Percentiles rank a stretch among this genome's conserved stretches.
Evolutionary conservation across 2,888 invertebrate genomes (phyloP).

Genomic region (Rhamphomyia laevipes): DNA sequence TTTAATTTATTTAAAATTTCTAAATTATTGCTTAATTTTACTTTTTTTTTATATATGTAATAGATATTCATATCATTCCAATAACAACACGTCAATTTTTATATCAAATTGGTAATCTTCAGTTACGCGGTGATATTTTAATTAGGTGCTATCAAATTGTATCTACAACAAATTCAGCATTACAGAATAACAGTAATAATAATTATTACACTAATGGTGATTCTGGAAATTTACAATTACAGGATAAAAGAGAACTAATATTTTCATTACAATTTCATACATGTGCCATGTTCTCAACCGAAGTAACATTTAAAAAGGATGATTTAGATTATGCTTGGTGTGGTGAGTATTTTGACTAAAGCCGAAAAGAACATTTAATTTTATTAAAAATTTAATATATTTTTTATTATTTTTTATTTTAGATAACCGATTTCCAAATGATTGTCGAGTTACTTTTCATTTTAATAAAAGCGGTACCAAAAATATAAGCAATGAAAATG

Average conservation of each 20-base stretch:
- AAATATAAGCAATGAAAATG: constrained; percentile 10
- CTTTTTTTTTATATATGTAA: not conserved
- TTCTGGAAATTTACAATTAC: constrained; percentile 17
- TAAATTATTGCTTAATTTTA: not conserved
- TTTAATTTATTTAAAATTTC: constrained; percentile 3
- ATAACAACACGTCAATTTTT: constrained; percentile 47
- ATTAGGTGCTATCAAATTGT: constrained; percentile 78
- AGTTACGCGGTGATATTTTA: constrained; percentile 73
- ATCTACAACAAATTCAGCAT: constrained; percentile 6
- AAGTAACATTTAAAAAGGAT: constrained; percentile 70
- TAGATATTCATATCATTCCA: constrained; percentile 25
- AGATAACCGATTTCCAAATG: constrained; percentile 23
- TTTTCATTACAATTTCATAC: constrained; percentile 91
- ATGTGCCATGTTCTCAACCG: constrained; percentile 77
- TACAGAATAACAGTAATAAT: constrained; percentile 18
- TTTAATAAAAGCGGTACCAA: constrained; percentile 15
- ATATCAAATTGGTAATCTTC: constrained; percentile 44
- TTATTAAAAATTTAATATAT: not conserved
- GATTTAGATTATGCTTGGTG: constrained; percentile 78
- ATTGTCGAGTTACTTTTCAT: constrained; percentile 20
- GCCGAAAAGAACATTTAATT: not conserved
- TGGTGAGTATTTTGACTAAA: constrained; percentile 41
- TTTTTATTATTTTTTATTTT: constrained; percentile 3
- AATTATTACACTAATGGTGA: constrained; percentile 13
- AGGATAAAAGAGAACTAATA: constrained; percentile 47